Base-by-base conservation (phyloP, 2,888 invertebrate genomes). In the Coleophora deauratella region DNA sequence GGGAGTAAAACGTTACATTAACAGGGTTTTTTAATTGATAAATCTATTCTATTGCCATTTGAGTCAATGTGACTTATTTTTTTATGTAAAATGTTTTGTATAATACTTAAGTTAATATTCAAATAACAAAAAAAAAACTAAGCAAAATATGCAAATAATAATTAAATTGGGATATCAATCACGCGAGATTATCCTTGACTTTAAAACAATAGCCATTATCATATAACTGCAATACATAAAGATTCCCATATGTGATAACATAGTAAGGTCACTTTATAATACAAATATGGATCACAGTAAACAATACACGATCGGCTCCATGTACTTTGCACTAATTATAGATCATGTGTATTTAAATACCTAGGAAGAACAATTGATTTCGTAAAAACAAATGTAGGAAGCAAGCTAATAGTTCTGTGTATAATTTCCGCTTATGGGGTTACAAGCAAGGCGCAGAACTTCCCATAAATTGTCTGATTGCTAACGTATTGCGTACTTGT, bases 341-440 rank as follows among this genome's bases (percentile, higher is more conserved):
- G 3, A 21, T 21, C 21, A 21, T n/a, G n/a, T n/a, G 21, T 4
- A 21, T 21, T 21, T 6, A 21, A 21, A 21, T 21, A 21, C 21
- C 21, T 21, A 21, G 3, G 3, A 21, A 51, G 52, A 74, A 76
- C 72, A 72, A 76, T 75, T 51, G 61, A 21, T 12, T 1, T 44
- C 43, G 49, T 46, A 59, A 63, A 61, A 66, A 75, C 72, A 74
- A 74, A 69, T 51, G 47, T 59, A 64, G 78, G 74, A 77, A 75
- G 59, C 54, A 53, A 55, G 49, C 52, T 56, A 60, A 60, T 62
- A 62, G 53, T 53, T 51, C 48, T 46, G 47, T 21, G 21, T 49
- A 45, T 34, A 40, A 37, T 54, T 58, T 61, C 57, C 57, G 53
- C 47, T 28, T 31, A 21, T 33, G 33, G 12, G 21, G 21, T 21